Percentiles rank a stretch among this genome's conserved stretches.
Conservation (phyloP, 2,888 invertebrate species). For the Ophioninae sp. region DNA sequence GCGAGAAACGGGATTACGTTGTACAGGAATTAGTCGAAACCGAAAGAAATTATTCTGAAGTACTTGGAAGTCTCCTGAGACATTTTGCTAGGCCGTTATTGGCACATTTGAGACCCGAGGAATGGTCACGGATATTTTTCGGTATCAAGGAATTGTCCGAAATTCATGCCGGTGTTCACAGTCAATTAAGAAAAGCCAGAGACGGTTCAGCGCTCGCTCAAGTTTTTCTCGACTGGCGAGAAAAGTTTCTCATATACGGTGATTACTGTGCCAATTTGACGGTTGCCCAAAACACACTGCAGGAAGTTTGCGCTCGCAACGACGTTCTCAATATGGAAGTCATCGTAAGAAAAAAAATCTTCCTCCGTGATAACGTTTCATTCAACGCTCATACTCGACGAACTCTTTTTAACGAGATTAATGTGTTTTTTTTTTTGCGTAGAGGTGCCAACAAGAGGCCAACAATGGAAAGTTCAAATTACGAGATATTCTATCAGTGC, state of each 20-base stretch:
- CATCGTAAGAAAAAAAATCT: constrained; percentile 82
- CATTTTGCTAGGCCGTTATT: constrained; percentile 91
- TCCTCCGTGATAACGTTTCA: not conserved
- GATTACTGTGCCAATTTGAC: constrained; percentile 97
- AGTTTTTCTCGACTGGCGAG: constrained; percentile 95
- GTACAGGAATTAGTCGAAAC: constrained; percentile 97
- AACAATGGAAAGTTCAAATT: constrained; percentile 97
- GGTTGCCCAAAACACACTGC: constrained; percentile 92
- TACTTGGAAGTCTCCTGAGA: constrained; percentile 91
- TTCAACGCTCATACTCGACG: not conserved
- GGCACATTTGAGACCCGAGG: constrained; percentile 87
- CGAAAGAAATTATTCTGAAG: constrained; percentile 97
- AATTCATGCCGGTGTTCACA: constrained; percentile 92
- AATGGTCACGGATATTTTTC: constrained; percentile 92
- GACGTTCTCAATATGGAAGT: constrained; percentile 86
- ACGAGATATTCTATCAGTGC: constrained; percentile 97
- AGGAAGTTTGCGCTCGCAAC: constrained; percentile 87
- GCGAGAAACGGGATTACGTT: constrained; percentile 95
- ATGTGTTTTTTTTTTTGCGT: constrained; percentile 65
- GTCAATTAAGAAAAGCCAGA: constrained; percentile 89
- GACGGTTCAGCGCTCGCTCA: constrained; percentile 83
- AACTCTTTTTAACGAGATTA: not conserved
- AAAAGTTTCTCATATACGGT: constrained; percentile 95
- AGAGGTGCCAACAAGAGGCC: constrained; percentile 96
- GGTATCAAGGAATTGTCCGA: constrained; percentile 94